Evolutionary conservation across 1,140 invertebrate genomes (phyloP).

Genomic region (Spodoptera litura): DNA sequence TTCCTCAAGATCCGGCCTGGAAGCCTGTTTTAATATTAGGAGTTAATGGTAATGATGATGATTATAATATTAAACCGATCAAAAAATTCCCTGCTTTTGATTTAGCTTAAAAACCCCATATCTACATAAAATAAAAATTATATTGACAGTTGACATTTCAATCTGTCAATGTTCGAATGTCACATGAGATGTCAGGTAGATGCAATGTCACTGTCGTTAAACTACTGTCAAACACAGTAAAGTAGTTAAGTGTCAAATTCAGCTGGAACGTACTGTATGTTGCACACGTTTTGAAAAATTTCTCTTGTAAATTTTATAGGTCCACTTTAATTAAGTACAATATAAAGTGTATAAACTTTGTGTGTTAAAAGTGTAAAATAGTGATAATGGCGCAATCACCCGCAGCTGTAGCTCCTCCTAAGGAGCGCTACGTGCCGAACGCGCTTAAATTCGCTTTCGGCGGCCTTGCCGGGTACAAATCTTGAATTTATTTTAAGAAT

Average conservation of each 20-base stretch:
- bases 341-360: not conserved
- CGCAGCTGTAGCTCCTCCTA: slow-evolving; percentile 54
- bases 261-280: not conserved
- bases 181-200: not conserved
- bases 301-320: not conserved
- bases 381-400: slow-evolving; percentile 64
- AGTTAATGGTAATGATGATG: too few species aligned
- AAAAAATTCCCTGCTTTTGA: too few species aligned
- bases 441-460: slow-evolving; percentile 89
- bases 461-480: slow-evolving; percentile 89
- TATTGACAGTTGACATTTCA: too few species aligned
- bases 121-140: too few species aligned
- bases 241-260: slow-evolving; percentile 12
- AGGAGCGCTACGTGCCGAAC: slow-evolving; percentile 86
- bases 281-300: slow-evolving; percentile 11
- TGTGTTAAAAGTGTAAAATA: not conserved
- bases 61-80: too few species aligned
- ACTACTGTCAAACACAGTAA: not conserved
- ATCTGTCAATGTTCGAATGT: not conserved
- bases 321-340: slow-evolving; percentile 15
- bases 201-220: too few species aligned
- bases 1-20: too few species aligned
- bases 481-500: slow-evolving; percentile 65
- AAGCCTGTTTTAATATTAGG: too few species aligned
- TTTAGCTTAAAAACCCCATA: too few species aligned